Conservation (phyloP, 2,888 invertebrate species). For the Oscheius myriophilus region DNA sequence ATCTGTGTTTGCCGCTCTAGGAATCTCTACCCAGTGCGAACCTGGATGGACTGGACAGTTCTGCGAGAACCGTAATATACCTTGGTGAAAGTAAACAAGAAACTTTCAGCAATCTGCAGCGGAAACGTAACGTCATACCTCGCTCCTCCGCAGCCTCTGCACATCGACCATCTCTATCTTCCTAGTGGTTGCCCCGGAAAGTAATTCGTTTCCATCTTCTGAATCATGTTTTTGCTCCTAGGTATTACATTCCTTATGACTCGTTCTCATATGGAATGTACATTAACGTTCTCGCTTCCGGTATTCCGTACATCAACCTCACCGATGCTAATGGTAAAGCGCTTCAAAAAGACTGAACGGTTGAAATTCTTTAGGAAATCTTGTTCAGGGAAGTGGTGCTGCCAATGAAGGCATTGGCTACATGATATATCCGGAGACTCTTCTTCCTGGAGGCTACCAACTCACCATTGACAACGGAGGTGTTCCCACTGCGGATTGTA, state of each 20-base stretch:
- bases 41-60: conserved; percentile 54
- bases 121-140: neutral
- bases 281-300: conserved; percentile 42
- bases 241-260: conserved; percentile 48
- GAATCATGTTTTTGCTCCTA: neutral
- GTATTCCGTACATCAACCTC: conserved; percentile 40
- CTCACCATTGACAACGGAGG: conserved; percentile 45
- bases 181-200: conserved; percentile 42
- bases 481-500: conserved; percentile 45
- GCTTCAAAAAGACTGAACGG: neutral
- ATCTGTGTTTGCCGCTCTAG: conserved; percentile 41
- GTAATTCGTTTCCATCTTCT: conserved; percentile 2
- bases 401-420: conserved; percentile 10
- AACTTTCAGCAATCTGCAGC: conserved; percentile 41
- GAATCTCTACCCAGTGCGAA: conserved; percentile 42
- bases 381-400: neutral
- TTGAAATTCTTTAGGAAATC: conserved; percentile 8
- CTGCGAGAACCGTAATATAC: conserved; percentile 54
- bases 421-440: conserved; percentile 24
- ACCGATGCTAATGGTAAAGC: conserved; percentile 32
- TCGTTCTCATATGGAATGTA: neutral
- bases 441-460: conserved; percentile 44
- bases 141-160: conserved; percentile 21
- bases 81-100: neutral
- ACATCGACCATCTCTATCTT: conserved; percentile 41